Percentiles rank a stretch among this genome's conserved stretches.
phyloP scores from a whole-genome alignment of 1,140 invertebrate species.

The Drosophila nigrodunni region DNA sequence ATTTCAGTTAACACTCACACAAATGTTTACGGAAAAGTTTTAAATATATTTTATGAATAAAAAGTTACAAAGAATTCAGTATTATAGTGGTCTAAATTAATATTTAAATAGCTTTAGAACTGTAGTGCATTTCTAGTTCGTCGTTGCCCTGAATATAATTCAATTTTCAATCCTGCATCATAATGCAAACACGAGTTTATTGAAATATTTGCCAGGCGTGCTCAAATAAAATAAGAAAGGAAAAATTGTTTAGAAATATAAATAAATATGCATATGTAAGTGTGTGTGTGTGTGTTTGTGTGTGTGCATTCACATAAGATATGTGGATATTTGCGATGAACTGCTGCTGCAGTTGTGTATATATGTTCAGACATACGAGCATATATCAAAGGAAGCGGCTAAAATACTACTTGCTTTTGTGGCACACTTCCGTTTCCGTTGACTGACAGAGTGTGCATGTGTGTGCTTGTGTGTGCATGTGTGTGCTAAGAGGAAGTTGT shows the following conservation, averaged over 20 bases:
- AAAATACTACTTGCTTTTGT: conserved; percentile 63
- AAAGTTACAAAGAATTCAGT: too few species aligned
- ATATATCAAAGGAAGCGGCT: conserved; percentile 70
- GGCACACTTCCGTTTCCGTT: conserved; percentile 73
- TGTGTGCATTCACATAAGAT: conserved; percentile 9
- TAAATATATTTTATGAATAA: neutral
- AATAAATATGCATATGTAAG: conserved; percentile 7
- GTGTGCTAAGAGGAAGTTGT: neutral
- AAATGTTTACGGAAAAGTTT: neutral
- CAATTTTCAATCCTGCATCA: conserved; percentile 25
- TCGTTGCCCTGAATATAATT: neutral
- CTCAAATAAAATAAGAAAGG: conserved; percentile 47
- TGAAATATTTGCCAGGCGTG: conserved; percentile 54
- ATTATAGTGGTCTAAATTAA: too few species aligned
- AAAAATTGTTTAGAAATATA: conserved; percentile 63
- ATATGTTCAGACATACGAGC: neutral
- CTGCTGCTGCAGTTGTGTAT: conserved; percentile 27
- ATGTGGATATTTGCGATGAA: conserved; percentile 34
- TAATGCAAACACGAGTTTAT: conserved; percentile 46
- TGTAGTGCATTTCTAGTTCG: conserved; percentile 27
- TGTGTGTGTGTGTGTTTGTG: neutral
- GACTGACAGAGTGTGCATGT: conserved; percentile 30
- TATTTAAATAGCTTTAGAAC: neutral
- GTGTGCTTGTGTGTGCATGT: neutral
- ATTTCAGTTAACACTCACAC: too few species aligned